phyloP scores from a whole-genome alignment of 2,797 vertebrate genomes.

The Australoheros facetus region DNA sequence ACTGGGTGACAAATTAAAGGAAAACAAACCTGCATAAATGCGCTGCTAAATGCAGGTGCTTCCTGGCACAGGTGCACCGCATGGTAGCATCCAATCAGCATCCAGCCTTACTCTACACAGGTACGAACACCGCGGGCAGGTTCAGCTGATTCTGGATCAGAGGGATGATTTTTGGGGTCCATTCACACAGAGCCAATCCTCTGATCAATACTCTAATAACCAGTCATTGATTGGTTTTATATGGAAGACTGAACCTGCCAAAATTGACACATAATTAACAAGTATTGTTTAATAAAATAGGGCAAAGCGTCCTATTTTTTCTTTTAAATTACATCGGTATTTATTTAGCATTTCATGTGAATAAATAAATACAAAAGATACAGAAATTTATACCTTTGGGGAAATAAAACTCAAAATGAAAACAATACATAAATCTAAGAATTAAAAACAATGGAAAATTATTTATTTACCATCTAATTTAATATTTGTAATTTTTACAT shows the following conservation, averaged over 20 bases:
- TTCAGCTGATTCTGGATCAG: not conserved
- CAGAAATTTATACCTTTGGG: not conserved
- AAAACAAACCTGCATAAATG: not conserved
- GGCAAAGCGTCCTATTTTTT: too few relatives aligned
- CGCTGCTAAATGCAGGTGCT: not conserved
- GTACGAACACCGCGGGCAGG: not conserved
- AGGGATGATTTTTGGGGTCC: not conserved
- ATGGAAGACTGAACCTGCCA: not conserved
- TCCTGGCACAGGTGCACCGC: not conserved
- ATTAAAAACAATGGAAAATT: too few relatives aligned
- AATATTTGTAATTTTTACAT: not conserved
- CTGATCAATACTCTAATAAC: not conserved
- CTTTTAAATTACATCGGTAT: too few relatives aligned
- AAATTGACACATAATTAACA: not conserved
- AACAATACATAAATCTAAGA: not conserved
- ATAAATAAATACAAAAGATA: not conserved
- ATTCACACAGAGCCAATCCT: not conserved
- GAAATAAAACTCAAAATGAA: not conserved
- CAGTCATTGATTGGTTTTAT: not conserved
- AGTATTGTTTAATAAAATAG: not conserved
- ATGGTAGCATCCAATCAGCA: not conserved
- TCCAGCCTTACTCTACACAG: not conserved
- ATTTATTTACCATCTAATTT: not conserved
- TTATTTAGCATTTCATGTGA: too few relatives aligned
- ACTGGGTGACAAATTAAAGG: constrained; percentile 23